These are phyloP conservation scores for Sardinella longiceps DNA, from an alignment of 2,797 vertebrate species.

Conservation along the genomic window DNA sequence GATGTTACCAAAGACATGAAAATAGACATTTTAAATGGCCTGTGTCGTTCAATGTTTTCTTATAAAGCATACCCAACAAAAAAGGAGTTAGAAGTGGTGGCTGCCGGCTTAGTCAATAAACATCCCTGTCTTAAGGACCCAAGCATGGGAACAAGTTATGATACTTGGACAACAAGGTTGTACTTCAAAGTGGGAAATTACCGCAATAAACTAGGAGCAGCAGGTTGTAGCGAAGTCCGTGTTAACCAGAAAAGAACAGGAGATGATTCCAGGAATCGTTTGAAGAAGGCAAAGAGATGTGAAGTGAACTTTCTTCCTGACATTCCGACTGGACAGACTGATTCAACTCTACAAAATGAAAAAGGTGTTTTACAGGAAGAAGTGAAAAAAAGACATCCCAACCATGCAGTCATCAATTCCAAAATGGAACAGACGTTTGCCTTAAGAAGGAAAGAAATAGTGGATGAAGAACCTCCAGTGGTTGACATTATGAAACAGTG, in stretches of 20 bases:
- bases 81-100: slow-evolving; percentile 33
- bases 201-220: slow-evolving; percentile 28
- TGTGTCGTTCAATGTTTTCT: slow-evolving; percentile 24
- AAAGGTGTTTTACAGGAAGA: background rate
- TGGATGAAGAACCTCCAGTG: slow-evolving; percentile 30
- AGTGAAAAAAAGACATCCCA: slow-evolving; percentile 32
- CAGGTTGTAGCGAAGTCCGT: slow-evolving; percentile 40
- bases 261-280: background rate
- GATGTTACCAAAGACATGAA: slow-evolving; percentile 35
- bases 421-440: slow-evolving; percentile 45
- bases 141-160: slow-evolving; percentile 27
- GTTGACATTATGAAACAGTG: slow-evolving; percentile 21
- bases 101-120: slow-evolving; percentile 25
- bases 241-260: slow-evolving; percentile 19
- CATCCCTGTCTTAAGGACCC: slow-evolving; percentile 34
- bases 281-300: slow-evolving; percentile 36
- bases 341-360: background rate
- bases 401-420: slow-evolving; percentile 9
- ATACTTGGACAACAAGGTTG: slow-evolving; percentile 25
- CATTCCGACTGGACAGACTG: background rate
- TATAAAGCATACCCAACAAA: slow-evolving; percentile 36
- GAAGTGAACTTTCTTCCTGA: slow-evolving; percentile 33
- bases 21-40: slow-evolving; percentile 34
- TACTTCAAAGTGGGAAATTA: background rate
- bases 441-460: slow-evolving; percentile 35